Percentiles rank a stretch among this genome's conserved stretches.
Conservation (phyloP, 2,888 invertebrate species). For the Caenorhabditis angaria region DNA sequence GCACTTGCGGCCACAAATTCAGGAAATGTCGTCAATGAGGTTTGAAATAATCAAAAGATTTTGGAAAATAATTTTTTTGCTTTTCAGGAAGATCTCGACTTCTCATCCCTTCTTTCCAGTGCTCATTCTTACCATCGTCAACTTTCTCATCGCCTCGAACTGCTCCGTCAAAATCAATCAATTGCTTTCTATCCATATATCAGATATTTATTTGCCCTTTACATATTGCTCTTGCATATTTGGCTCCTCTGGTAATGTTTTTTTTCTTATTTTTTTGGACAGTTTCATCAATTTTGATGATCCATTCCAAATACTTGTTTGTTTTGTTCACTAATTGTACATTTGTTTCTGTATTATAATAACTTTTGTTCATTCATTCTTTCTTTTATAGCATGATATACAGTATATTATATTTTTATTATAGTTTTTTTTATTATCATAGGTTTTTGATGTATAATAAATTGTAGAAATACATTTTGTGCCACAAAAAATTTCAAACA, state of each 20-base stretch:
- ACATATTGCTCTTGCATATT: neutral
- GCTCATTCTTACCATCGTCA: neutral
- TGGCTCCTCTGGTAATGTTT: neutral
- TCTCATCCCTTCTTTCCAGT: neutral
- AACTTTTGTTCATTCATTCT: neutral
- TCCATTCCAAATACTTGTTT: too few relatives aligned
- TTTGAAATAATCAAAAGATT: too few relatives aligned
- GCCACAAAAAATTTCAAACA: neutral
- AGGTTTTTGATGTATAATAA: constrained; percentile 1
- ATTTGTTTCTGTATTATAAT: constrained; percentile 4
- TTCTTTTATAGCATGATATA: neutral
- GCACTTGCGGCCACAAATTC: neutral
- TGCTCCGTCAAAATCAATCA: neutral
- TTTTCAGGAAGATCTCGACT: neutral
- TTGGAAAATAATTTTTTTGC: too few relatives aligned
- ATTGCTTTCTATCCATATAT: neutral
- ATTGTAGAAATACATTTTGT: too few relatives aligned
- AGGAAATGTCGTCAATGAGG: too few relatives aligned
- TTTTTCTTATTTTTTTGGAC: neutral
- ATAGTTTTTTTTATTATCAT: neutral
- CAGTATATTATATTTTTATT: neutral
- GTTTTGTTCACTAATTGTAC: constrained; percentile 4
- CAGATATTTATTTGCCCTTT: neutral
- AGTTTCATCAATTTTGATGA: neutral
- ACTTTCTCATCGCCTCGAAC: neutral